Conservation (phyloP, 2,888 invertebrate species). For the Drosophila flavopinicola region DNA sequence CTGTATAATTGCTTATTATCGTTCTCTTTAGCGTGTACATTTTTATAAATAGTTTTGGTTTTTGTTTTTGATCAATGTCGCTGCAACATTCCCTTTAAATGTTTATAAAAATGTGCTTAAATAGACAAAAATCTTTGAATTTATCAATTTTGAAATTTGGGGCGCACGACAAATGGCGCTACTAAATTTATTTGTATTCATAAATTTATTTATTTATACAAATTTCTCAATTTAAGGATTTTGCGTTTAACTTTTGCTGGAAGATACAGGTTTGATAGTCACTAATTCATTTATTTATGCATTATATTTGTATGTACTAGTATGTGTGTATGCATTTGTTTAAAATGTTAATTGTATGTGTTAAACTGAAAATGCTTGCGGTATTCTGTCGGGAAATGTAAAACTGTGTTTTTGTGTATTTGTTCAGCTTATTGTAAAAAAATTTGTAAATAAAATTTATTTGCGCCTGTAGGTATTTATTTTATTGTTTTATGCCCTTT, state of each 20-base stretch:
- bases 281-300: constrained; percentile 82
- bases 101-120: constrained; percentile 80
- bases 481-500: constrained; percentile 78
- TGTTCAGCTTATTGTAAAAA: constrained; percentile 66
- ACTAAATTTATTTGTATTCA: constrained; percentile 50
- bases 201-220: constrained; percentile 56
- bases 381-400: constrained; percentile 20
- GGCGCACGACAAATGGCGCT: constrained; percentile 42
- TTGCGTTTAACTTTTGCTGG: constrained; percentile 78
- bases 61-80: constrained; percentile 40
- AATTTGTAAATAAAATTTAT: constrained; percentile 76
- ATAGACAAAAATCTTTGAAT: constrained; percentile 77
- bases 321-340: constrained; percentile 53
- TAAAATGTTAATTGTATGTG: constrained; percentile 49
- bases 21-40: constrained; percentile 76
- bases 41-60: constrained; percentile 66
- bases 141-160: constrained; percentile 44
- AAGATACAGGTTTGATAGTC: constrained; percentile 85
- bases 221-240: constrained; percentile 61
- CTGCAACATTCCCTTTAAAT: constrained; percentile 60
- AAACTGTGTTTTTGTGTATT: constrained; percentile 27
- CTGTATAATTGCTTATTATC: constrained; percentile 69
- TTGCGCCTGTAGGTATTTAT: constrained; percentile 56
- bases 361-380: constrained; percentile 39
- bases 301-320: constrained; percentile 48